Conservation (phyloP, 2,113 vertebrate species). For the Vidua macroura region DNA sequence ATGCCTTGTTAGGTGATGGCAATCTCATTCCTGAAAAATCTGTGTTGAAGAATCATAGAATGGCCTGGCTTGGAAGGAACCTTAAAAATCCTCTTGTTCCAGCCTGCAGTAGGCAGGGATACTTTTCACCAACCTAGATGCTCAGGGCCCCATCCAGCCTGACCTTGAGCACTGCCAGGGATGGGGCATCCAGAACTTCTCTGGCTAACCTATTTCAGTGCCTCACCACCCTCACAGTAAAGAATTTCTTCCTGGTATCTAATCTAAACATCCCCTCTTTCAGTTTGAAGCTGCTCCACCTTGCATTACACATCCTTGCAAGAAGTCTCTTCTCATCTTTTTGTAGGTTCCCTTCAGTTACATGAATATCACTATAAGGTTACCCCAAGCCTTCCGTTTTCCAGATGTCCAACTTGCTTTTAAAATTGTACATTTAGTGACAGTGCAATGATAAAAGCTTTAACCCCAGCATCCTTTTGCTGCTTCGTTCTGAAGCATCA, state of each 20-base stretch:
- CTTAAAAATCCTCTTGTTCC: neutral
- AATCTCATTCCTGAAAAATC: neutral
- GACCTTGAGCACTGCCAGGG: neutral
- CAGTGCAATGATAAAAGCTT: neutral
- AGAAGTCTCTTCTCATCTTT: neutral
- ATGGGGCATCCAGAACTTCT: neutral
- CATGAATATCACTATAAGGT: neutral
- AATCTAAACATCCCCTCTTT: neutral
- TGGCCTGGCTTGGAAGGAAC: neutral
- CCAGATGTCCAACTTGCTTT: neutral
- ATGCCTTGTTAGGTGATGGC: neutral
- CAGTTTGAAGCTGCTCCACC: neutral
- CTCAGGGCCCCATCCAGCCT: neutral
- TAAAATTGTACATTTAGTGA: neutral
- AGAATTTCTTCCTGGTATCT: neutral
- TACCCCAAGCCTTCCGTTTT: neutral
- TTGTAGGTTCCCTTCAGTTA: neutral
- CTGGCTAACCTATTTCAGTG: neutral
- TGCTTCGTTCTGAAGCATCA: neutral
- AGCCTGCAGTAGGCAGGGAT: neutral
- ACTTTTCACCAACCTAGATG: fast-evolving
- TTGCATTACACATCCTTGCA: neutral
- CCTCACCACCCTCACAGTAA: neutral
- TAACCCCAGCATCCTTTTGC: neutral
- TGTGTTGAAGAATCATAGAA: neutral